Conservation (phyloP, 2,113 vertebrate species). For the Pedionomus torquatus region DNA sequence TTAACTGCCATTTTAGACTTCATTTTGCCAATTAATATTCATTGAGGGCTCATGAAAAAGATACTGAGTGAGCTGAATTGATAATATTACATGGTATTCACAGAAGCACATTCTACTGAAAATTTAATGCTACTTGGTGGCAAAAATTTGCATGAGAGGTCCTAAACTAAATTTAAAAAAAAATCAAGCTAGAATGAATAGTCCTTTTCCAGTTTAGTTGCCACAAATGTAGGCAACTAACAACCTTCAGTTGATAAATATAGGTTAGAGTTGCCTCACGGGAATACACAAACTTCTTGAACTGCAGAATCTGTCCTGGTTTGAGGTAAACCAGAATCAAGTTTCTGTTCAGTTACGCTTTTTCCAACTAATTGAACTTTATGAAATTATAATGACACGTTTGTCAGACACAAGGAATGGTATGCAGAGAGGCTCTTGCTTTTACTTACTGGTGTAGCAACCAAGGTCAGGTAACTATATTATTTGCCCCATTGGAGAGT, state of each 20-base stretch:
- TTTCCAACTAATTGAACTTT: neutral
- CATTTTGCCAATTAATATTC: neutral
- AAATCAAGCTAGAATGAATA: neutral
- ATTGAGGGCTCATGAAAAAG: neutral
- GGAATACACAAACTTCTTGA: neutral
- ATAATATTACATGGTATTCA: neutral
- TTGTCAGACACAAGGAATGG: neutral
- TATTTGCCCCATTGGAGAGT: neutral
- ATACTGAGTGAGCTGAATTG: neutral
- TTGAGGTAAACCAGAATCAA: neutral
- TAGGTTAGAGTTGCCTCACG: rapidly evolving
- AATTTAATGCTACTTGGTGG: neutral
- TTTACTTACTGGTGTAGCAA: neutral
- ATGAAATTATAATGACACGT: neutral
- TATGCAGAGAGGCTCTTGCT: neutral
- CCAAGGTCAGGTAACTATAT: neutral
- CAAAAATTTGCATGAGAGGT: neutral
- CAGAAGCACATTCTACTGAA: neutral
- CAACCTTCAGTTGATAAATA: neutral
- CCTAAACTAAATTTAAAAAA: neutral
- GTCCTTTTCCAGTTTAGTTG: neutral
- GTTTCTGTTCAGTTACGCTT: neutral
- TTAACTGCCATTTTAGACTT: neutral
- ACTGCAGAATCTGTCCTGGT: neutral
- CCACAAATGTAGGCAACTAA: neutral